Conservation (phyloP, 2,797 vertebrate genomes). For the Pseudochirops corinnae region DNA sequence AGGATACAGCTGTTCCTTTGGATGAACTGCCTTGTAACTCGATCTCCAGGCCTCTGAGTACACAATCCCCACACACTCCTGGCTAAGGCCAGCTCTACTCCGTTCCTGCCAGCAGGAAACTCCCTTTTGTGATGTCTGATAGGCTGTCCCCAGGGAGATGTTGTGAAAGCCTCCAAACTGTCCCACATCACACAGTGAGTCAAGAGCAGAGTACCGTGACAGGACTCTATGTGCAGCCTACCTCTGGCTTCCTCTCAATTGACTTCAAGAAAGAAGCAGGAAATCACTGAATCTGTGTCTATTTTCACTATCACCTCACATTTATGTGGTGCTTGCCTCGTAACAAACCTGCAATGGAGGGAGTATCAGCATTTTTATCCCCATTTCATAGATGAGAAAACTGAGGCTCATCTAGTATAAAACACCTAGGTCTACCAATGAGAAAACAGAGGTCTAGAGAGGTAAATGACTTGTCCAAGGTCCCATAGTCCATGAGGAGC, state of each 20-base stretch:
- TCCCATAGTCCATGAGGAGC: not conserved
- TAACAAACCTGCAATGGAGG: not conserved
- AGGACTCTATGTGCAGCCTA: not conserved
- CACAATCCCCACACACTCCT: not conserved
- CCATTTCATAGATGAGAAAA: not conserved
- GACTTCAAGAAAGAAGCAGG: not conserved
- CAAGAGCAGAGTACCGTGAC: not conserved
- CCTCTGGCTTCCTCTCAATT: not conserved
- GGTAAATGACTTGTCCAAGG: not conserved
- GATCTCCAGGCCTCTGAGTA: no score
- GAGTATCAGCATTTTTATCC: not conserved
- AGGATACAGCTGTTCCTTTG: not conserved
- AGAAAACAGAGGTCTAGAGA: not conserved
- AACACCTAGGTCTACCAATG: not conserved
- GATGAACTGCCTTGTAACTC: not conserved
- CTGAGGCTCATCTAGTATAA: not conserved
- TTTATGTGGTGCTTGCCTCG: not conserved
- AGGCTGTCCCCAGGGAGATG: conserved; percentile 14
- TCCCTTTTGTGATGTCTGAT: conserved; percentile 28
- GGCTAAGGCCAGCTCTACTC: not conserved
- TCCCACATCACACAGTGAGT: not conserved
- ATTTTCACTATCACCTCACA: not conserved
- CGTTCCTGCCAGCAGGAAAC: not conserved
- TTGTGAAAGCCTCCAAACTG: not conserved
- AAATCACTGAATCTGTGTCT: not conserved